A percentile compares a stretch with the other conserved stretches of the same genome.
Conservation (phyloP, 2,888 invertebrate genomes). For the Caenorhabditis sp. region DNA sequence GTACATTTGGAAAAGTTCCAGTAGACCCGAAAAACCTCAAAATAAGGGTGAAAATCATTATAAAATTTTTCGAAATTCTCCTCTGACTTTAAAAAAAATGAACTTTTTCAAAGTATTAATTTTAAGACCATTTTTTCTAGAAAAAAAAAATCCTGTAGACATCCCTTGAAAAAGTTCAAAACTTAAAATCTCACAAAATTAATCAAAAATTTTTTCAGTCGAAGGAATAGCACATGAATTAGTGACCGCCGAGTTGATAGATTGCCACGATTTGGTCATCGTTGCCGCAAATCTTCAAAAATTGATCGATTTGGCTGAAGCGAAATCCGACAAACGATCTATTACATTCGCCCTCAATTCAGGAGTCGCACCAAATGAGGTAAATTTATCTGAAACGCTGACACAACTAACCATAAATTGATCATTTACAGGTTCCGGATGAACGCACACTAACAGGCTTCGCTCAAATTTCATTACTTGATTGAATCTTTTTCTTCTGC, state of each 20-base stretch:
- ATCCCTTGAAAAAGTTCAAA: neutral
- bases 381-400: neutral
- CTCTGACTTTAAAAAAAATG: neutral
- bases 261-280: constrained; percentile 87
- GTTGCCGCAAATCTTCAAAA: constrained; percentile 88
- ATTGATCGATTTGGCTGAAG: constrained; percentile 63
- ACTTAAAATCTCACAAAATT: neutral
- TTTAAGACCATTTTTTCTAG: neutral
- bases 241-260: constrained; percentile 92
- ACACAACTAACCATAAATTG: neutral
- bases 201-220: constrained; percentile 35
- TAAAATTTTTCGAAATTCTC: neutral
- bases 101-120: neutral
- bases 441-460: constrained; percentile 94
- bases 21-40: no score
- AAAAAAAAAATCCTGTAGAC: neutral
- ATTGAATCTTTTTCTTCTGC: constrained; percentile 7
- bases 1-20: no score
- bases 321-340: constrained; percentile 50
- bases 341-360: constrained; percentile 73
- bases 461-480: constrained; percentile 89
- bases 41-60: no score
- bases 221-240: constrained; percentile 72
- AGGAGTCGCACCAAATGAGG: constrained; percentile 72
- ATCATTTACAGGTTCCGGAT: constrained; percentile 77